Evolutionary conservation across 2,888 invertebrate species (phyloP).

Genomic region (Ametastegia equiseti): DNA sequence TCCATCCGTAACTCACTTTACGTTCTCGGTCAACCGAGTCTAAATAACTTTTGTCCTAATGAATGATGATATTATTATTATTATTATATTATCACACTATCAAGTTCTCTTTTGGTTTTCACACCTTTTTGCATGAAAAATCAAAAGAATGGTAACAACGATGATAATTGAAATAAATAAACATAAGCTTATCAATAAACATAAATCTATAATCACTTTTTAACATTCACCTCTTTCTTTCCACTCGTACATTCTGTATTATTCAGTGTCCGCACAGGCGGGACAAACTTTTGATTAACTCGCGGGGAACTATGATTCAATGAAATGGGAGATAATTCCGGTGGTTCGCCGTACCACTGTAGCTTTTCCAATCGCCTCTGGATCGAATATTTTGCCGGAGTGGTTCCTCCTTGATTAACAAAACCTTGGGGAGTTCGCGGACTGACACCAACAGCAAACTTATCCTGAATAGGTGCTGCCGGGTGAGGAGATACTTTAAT

Average conservation of each 20-base stretch:
- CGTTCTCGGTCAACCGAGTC: background rate
- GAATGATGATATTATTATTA: background rate
- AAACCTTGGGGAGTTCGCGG: conserved; percentile 15
- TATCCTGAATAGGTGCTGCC: conserved; percentile 51
- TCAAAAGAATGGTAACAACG: background rate
- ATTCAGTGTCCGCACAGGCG: conserved; percentile 55
- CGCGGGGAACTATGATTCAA: conserved; percentile 76
- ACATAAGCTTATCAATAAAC: background rate
- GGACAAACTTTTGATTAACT: conserved; percentile 63
- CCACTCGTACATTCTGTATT: background rate
- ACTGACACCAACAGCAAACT: conserved; percentile 44
- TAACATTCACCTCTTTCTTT: background rate
- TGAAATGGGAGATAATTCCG: conserved; percentile 78
- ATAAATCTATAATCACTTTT: background rate
- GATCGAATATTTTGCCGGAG: conserved; percentile 54
- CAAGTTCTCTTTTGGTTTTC: background rate
- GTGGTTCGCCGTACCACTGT: conserved; percentile 79
- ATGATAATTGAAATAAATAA: background rate
- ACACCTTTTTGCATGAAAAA: background rate
- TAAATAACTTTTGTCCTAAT: background rate
- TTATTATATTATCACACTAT: background rate
- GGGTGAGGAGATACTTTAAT: conserved; percentile 45
- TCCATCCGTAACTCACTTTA: background rate
- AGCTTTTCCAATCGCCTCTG: conserved; percentile 77
- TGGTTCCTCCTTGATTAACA: background rate